Percentiles rank a stretch among this genome's conserved stretches.
Evolutionary conservation across 2,113 vertebrate species (phyloP).

Genomic region (Cyphomyrus discorhynchus): DNA sequence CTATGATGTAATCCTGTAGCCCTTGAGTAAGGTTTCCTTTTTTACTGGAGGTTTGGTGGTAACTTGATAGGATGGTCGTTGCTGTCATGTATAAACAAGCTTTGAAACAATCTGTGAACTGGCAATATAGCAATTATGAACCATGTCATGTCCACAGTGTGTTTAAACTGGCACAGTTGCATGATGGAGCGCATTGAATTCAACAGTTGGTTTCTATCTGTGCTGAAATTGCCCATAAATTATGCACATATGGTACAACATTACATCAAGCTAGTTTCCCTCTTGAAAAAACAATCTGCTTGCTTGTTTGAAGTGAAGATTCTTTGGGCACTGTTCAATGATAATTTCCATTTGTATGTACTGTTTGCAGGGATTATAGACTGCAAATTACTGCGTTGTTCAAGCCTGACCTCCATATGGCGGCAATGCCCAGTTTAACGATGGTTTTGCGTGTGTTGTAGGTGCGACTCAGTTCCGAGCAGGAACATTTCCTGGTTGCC

Average conservation of each 20-base stretch:
- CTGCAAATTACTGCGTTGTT: background rate
- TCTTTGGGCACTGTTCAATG: background rate
- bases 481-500: conserved; percentile 88
- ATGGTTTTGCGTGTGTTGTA: conserved; percentile 37
- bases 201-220: background rate
- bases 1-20: background rate
- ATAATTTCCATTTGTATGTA: background rate
- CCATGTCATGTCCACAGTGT: background rate
- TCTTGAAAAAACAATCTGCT: background rate
- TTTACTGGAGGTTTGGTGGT: background rate
- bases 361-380: background rate
- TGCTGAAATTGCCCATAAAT: background rate
- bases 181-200: background rate
- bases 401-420: background rate
- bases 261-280: background rate
- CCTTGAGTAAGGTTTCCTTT: background rate
- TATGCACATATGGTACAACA: background rate
- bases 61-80: background rate
- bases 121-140: background rate
- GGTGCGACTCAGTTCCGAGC: conserved; percentile 83
- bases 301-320: background rate
- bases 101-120: background rate
- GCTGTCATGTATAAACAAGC: background rate
- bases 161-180: background rate
- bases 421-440: background rate